Conservation (phyloP, 2,113 vertebrate genomes). For the Leucopternis melanops region DNA sequence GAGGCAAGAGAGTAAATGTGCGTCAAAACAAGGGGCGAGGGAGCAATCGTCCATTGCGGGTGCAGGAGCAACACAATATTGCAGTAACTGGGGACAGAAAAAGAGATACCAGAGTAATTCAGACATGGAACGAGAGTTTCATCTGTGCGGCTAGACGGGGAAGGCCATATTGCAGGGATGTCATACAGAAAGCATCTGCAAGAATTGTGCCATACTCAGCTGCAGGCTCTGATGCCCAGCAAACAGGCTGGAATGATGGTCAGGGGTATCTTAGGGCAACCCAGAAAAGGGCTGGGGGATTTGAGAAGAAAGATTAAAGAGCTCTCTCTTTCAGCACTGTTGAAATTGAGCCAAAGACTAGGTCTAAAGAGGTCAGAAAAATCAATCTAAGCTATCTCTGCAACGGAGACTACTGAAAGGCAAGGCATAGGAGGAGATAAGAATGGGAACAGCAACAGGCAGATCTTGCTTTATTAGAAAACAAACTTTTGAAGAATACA, state of each 20-base stretch:
- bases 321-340: background rate
- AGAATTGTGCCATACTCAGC: background rate
- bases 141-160: accelerated
- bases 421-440: background rate
- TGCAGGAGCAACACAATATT: background rate
- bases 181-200: background rate
- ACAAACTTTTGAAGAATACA: background rate
- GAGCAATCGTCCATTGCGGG: accelerated
- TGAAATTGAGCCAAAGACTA: background rate
- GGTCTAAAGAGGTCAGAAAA: background rate
- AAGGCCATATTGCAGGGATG: background rate
- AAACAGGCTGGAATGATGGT: background rate
- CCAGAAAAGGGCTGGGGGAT: background rate
- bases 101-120: background rate
- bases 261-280: background rate
- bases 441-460: background rate
- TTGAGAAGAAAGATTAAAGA: background rate
- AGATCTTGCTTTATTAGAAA: background rate
- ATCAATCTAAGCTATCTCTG: background rate
- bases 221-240: background rate
- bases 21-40: accelerated
- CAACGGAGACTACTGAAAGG: background rate
- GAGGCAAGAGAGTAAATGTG: accelerated
- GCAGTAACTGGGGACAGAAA: background rate
- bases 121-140: background rate